Evolutionary conservation across 2,797 vertebrate genomes (phyloP).

Genomic region (Poecile montanus): DNA sequence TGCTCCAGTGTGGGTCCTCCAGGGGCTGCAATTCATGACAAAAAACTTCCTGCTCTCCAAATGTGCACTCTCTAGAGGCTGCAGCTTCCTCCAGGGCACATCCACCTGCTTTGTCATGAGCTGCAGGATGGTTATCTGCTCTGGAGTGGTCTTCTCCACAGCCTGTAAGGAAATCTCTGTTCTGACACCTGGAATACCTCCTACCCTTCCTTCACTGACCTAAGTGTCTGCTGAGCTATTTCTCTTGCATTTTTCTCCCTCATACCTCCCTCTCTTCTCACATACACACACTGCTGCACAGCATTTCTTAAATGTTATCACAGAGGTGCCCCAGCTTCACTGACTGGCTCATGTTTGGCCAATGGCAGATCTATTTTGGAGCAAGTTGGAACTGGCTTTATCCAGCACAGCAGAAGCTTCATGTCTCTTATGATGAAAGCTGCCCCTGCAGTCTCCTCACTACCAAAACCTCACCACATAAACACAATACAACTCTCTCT

Average conservation of each 20-base stretch:
- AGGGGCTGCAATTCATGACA: not conserved
- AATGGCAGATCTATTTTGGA: not conserved
- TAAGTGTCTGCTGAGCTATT: not conserved
- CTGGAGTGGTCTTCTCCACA: not conserved
- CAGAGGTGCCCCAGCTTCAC: not conserved
- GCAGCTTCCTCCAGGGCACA: not conserved
- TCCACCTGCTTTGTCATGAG: not conserved
- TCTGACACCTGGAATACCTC: not conserved
- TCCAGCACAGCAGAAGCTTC: not conserved
- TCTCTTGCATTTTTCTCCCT: not conserved
- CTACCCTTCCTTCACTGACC: not conserved
- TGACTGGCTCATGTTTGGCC: not conserved
- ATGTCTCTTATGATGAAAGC: not conserved
- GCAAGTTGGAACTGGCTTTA: not conserved
- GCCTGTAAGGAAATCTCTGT: not conserved
- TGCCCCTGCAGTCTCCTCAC: not conserved
- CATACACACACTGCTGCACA: not conserved
- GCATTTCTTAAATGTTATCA: not conserved
- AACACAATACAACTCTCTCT: not conserved
- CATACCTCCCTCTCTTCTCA: not conserved
- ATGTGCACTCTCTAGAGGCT: not conserved
- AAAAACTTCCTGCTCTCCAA: not conserved
- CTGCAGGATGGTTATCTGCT: not conserved
- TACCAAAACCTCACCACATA: not conserved
- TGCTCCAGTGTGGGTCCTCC: not conserved